These are phyloP conservation scores for Crocodylus rhombifer DNA, from an alignment of 2,797 vertebrate species.

Conservation along the genomic window DNA sequence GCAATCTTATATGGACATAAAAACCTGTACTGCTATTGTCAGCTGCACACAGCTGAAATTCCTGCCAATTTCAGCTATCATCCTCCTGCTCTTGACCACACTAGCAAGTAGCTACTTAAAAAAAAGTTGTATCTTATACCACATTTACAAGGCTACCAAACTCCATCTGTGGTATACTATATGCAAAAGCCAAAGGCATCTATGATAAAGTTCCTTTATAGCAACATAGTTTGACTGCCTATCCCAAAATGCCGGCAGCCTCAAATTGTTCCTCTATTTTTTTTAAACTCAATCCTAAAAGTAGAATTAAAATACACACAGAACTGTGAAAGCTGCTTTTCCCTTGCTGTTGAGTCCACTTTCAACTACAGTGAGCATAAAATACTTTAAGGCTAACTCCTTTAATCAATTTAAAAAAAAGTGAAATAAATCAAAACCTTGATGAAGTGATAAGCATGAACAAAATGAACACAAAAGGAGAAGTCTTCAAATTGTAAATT, in stretches of 20 bases:
- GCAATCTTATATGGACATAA: no score
- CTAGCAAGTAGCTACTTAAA: accelerated
- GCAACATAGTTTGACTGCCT: accelerated
- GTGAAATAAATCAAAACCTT: no score
- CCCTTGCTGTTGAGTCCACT: background rate
- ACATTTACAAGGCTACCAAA: accelerated
- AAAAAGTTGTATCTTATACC: accelerated
- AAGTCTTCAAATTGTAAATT: no score
- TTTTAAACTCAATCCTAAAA: slow-evolving; percentile 4
- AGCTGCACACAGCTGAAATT: no score
- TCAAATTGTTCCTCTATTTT: background rate
- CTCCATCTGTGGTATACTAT: accelerated
- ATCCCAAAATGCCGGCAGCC: background rate
- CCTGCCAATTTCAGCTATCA: no score
- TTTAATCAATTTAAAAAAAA: background rate
- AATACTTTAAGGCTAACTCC: background rate
- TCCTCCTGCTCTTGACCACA: background rate
- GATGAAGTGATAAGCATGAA: no score
- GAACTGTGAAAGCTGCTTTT: background rate
- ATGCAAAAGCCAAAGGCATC: background rate
- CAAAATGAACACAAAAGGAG: no score
- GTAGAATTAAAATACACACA: background rate
- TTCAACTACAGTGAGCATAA: background rate
- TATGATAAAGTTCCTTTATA: accelerated
- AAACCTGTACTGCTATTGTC: no score